Base-by-base conservation (phyloP, 64 coral and sea anemone species). In the Dendronephthya gigantea region DNA sequence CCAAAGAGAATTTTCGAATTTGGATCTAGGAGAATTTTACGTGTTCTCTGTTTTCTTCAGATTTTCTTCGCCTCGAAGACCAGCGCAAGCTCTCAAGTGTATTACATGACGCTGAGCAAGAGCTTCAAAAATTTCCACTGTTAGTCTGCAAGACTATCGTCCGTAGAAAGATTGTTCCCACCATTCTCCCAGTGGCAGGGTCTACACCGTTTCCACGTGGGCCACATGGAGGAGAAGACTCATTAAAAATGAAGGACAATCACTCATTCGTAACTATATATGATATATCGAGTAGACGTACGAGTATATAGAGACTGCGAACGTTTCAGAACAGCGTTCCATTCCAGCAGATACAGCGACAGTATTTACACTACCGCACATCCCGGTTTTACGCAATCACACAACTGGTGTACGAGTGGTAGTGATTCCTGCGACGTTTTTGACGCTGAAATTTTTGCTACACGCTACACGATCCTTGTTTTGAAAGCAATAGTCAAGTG, bases 81-180 rank as follows among this genome's bases (percentile, higher is more conserved):
- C 32, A 93, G 83, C 43, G 90, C 95, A 19, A 98, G 95, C 48
- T 92, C 92, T 22, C 95, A 98, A 83, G 91, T 98, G 35, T 98
- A 98, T 85, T 98, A 93, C 82, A 88, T 98, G 92, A 98, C 95
- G 27, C 88, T 98, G 10, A 98, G 95, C 55, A 98, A 98, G 82
- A 89, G 89, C 4, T 98, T 98, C 85, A 98, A 98, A 82, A 98
- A 98, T 82, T 98, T 98, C 79, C 89, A 83, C 47, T 98, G 93
- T 84, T 98, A 39, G 72, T 35, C 15, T 35, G 29, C 28, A 34
- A 16, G 72, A 34, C 9, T 33, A 27, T 62, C 55, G 17, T n/a
- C 19, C 1, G 25, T n/a, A n/a, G 55, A 62, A 23, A 62, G 25
- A n/a, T n/a, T n/a, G n/a, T n/a, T n/a, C n/a, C n/a, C 4, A 7